Conservation (phyloP, 1,140 invertebrate species). For the Drosophila trapezifrons region DNA sequence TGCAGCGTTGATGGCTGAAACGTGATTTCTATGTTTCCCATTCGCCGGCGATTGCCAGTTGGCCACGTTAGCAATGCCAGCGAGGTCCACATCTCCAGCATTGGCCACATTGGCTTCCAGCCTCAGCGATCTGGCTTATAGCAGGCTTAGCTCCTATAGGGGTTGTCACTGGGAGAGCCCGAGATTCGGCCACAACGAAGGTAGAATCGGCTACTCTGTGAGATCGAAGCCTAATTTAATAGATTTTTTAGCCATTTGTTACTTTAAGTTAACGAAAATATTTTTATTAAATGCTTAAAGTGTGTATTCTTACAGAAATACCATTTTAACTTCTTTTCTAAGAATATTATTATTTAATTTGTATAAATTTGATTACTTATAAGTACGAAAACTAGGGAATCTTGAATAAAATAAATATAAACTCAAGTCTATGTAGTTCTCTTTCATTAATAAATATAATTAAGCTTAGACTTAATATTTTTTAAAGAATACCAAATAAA, state of each 20-base stretch:
- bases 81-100: too few species aligned
- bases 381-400: too few species aligned
- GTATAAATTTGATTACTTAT: too few species aligned
- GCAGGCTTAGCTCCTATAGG: conserved; percentile 58
- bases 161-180: conserved; percentile 13
- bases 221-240: background rate
- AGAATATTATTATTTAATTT: background rate
- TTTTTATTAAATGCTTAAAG: too few species aligned
- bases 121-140: conserved; percentile 71
- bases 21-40: conserved; percentile 83
- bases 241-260: background rate
- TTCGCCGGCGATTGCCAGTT: conserved; percentile 38
- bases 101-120: conserved; percentile 12
- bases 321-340: too few species aligned
- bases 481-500: too few species aligned
- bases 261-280: too few species aligned
- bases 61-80: conserved; percentile 36
- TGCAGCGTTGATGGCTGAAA: conserved; percentile 79
- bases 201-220: conserved; percentile 6
- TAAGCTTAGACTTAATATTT: too few species aligned
- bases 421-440: too few species aligned
- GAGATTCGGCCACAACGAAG: conserved; percentile 36
- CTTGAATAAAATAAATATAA: too few species aligned
- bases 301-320: too few species aligned
- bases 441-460: too few species aligned